Base-by-base conservation (phyloP, 2,888 invertebrate species). In the Isotomurus palustris region DNA sequence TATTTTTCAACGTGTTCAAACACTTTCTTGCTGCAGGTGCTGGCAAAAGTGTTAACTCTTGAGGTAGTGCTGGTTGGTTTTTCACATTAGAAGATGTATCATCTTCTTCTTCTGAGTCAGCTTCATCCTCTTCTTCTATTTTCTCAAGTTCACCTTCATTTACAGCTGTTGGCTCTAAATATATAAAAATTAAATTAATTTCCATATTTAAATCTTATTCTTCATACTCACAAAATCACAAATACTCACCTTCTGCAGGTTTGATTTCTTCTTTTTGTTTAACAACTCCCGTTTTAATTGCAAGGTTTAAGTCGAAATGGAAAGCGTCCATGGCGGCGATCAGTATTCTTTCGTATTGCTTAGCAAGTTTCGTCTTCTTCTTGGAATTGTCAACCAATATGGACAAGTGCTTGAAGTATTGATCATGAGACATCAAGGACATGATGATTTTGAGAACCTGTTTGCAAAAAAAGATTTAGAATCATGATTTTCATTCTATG, bases 321-420 rank as follows among this genome's bases (percentile, higher is more conserved):
- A 62, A 66, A 25, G 65, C 60, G 22, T 66, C 65, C 58, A 66
- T 58, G 6, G 62, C 54, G 12, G 65, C 62, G 19, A 66, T 60
- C 17, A 66, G 51, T n/a, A 66, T 56, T 27, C 65, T 43, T 44
- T 66, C 65, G 47, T 58, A 66, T 36, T 62, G 65, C 22, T 66
- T 66, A 0, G 62, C 62, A 2, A 62, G 38, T 48, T 28, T 21
- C 1, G 60, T 58, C 10, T 62, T 60, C 21, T 60, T 60, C 50
- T 66, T 60, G 2, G 62, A 56, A 41, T 53, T 50, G 22, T 58
- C 60, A 10, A 66, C 41, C 5, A 66, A 36, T 32, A 58, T 57
- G 3, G 35, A 24, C 6, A 66, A 38, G 40, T 56, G 60, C 21
- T 60, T 56, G 21, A 66, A 62, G 36, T 66, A 66, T 35, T 62